phyloP scores from a whole-genome alignment of 2,797 vertebrate species.

The Austrolebias charrua region DNA sequence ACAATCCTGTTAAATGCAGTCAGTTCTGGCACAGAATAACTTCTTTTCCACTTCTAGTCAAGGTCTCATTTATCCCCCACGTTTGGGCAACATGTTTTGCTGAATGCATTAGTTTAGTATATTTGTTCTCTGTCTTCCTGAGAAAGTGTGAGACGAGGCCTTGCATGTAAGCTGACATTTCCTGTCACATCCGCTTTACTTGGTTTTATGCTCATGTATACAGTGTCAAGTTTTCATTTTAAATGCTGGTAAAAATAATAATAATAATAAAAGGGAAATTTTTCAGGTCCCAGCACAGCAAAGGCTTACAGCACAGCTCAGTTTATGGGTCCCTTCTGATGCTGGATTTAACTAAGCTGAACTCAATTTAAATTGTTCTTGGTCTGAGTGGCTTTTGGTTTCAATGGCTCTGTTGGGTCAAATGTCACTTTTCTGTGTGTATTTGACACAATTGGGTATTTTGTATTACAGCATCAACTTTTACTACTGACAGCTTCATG shows the following conservation, averaged over 20 bases:
- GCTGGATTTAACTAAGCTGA: neutral
- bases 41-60: constrained; percentile 5
- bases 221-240: constrained; percentile 15
- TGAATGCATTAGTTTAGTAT: constrained; percentile 11
- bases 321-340: neutral
- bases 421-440: neutral
- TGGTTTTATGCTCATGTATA: constrained; percentile 15
- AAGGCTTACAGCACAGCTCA: rapidly evolving
- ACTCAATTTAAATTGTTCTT: neutral
- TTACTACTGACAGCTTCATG: too few relatives aligned
- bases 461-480: too few relatives aligned
- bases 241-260: constrained; percentile 6
- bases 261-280: too few relatives aligned
- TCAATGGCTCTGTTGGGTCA: neutral
- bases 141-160: neutral
- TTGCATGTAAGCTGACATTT: neutral
- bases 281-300: neutral
- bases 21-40: constrained; percentile 4
- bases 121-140: neutral
- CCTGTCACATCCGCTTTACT: constrained; percentile 28
- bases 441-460: neutral
- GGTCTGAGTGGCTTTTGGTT: neutral
- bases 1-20: constrained; percentile 24
- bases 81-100: neutral
- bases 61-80: constrained; percentile 5